These are phyloP conservation scores for Timema cristinae DNA, from an alignment of 2,888 invertebrate genomes.

Conservation along the genomic window DNA sequence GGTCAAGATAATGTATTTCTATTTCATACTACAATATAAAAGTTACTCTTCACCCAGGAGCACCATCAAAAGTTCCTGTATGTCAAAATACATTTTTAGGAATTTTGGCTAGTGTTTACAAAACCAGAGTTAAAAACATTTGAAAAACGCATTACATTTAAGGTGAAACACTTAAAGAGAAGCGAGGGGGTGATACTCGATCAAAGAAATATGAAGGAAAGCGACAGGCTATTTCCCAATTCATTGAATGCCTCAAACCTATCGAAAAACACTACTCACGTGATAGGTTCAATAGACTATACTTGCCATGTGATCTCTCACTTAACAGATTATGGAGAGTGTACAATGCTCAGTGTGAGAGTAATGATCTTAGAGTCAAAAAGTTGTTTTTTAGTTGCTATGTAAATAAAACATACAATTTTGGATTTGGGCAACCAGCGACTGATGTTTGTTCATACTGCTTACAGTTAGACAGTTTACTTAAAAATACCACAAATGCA, in stretches of 20 bases:
- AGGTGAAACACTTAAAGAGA: background rate
- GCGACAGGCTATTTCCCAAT: slow-evolving; percentile 5
- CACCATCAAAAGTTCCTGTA: slow-evolving; percentile 5
- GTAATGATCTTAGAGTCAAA: background rate
- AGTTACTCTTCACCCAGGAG: background rate
- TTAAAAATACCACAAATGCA: background rate
- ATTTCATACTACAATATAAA: too few relatives aligned
- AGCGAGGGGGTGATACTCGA: background rate
- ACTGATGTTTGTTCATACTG: background rate
- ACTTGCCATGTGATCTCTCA: background rate
- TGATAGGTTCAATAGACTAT: background rate
- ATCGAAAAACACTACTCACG: background rate
- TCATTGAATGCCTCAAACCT: background rate
- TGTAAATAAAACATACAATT: background rate
- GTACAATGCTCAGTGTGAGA: background rate
- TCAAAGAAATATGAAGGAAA: background rate
- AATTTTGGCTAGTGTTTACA: background rate
- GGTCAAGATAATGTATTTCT: too few relatives aligned
- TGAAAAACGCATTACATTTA: background rate
- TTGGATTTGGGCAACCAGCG: background rate
- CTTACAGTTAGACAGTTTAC: background rate
- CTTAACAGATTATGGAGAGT: background rate
- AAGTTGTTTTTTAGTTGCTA: background rate
- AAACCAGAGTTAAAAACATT: background rate
- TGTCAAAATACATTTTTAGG: slow-evolving; percentile 2